A percentile compares a stretch with the other conserved stretches of the same genome.
phyloP scores from a whole-genome alignment of 2,888 invertebrate species.

The Acleris literana region DNA sequence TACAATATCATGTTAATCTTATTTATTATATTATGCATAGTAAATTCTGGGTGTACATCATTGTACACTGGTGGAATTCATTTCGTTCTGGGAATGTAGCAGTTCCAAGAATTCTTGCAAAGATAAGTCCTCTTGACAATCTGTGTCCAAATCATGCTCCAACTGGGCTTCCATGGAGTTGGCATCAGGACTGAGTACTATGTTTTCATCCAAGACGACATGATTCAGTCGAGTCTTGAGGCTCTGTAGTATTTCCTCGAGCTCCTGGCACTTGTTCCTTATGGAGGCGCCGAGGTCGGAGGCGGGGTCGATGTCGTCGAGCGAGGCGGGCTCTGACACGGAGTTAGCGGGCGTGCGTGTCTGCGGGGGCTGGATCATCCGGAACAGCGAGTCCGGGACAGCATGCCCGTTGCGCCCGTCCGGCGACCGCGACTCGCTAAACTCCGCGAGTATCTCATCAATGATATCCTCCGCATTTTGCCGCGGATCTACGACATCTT shows the following conservation, averaged over 20 bases:
- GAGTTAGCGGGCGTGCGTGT: slow-evolving; percentile 78
- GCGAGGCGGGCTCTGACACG: slow-evolving; percentile 70
- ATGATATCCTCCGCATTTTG: slow-evolving; percentile 79
- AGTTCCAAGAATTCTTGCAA: slow-evolving; percentile 79
- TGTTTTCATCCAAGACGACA: slow-evolving; percentile 78
- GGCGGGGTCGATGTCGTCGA: slow-evolving; percentile 78
- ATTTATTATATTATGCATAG: slow-evolving; percentile 58
- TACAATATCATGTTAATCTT: slow-evolving; percentile 71
- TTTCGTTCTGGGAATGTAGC: slow-evolving; percentile 76
- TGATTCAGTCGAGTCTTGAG: slow-evolving; percentile 78
- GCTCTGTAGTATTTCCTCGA: slow-evolving; percentile 79
- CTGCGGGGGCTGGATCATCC: slow-evolving; percentile 73
- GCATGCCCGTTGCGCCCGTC: slow-evolving; percentile 65
- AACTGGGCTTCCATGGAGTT: slow-evolving; percentile 78
- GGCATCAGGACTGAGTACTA: slow-evolving; percentile 77
- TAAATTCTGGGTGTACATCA: slow-evolving; percentile 50
- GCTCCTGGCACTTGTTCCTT: slow-evolving; percentile 77
- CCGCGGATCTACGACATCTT: slow-evolving; percentile 72
- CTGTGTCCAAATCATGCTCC: slow-evolving; percentile 79
- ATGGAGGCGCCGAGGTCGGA: slow-evolving; percentile 79
- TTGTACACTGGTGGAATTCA: slow-evolving; percentile 65
- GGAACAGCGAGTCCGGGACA: slow-evolving; percentile 69
- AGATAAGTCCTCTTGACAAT: slow-evolving; percentile 79
- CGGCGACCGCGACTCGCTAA: slow-evolving; percentile 71
- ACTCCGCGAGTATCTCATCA: slow-evolving; percentile 78